Evolutionary conservation across 1,140 invertebrate species (phyloP), one percentile per base, ranked within the genome.

Genomic region (Lepidurus couesii): DNA sequence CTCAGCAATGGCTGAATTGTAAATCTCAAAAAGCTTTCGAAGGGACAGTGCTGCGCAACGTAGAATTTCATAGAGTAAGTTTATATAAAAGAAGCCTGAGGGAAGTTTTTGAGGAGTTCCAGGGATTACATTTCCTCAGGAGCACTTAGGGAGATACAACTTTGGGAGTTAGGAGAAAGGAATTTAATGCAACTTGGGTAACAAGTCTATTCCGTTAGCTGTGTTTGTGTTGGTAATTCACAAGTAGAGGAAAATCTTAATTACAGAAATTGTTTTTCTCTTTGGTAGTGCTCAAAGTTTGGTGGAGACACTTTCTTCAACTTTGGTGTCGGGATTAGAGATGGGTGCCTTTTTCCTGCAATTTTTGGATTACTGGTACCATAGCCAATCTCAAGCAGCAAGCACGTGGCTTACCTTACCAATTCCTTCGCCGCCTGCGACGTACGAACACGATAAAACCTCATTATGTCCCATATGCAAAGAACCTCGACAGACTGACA

Each of bases 381-480:
- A 65, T 65, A 65, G 53, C 21, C 53, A 13, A 65, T 13, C 53
- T 9, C 53, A 65, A 21, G 53, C 53, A 65, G 53, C 53, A 13
- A 65, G 53, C 21, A 65, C 53, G 1, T 65, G 53, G 53, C 21
- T 65, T 13, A 65, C 53, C 16, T 65, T 65, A 65, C 53, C 53
- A 13, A 65, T 65, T 65, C 53, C 53, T 7, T 65, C 53, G 8
- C 53, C 53, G 21, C 21, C 53, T 65, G 53, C n/a, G 53, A 65
- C 13, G 16, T 21, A 65, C 53, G 53, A 65, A 65, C 16, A 21
- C 16, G 53, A 65, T 65, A 65, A 9, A 65, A 65, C 53, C 21
- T 65, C 53, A 65, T 65, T 65, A 65, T 65, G 53, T 65, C 53
- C 53, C 21, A n/a, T 65, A 21, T 65, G 53, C 53, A 65, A 65